Evolutionary conservation across 2,113 vertebrate species (phyloP), one percentile per base, ranked within the genome.

Genomic region (Arothron firmamentum): DNA sequence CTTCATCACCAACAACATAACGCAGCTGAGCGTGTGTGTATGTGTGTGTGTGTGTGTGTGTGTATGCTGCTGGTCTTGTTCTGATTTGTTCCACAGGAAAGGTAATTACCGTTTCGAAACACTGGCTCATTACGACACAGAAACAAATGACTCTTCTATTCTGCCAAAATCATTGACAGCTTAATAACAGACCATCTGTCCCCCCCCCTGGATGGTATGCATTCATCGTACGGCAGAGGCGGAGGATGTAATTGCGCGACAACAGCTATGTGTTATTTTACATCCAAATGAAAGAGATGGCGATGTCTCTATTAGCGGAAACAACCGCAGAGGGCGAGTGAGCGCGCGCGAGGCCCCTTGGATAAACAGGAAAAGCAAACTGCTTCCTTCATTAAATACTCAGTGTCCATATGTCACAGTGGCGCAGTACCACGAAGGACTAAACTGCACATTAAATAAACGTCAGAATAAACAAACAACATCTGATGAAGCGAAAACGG

Each of bases 21-120:
- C 4, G 11, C 34, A 10, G 34, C 34, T 1, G 34, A 38, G 25
- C 14, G 51, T 47, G 34, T 53, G 56, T 10, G 10, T n/a, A 12
- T 19, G 13, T 28, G 31, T 64, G 61, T 50, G 65, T 51, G n/a
- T 10, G 48, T 50, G 34, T 41, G 14, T 31, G n/a, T 2, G 1
- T 7, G 10, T 38, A 43, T 41, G 34, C 62, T 50, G 20, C 19
- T 14, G 45, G 14, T 52, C 25, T 56, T 75, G 61, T 69, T 75
- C 68, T 86, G 83, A 74, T 84, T 83, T 82, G 70, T 84, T 80
- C 84, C 48, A 17, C 28, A 13, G 56, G 80, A 76, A 78, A 82
- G 75, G 78, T 83, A 83, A 87, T 87, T 82, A 79, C 78, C 78
- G 78, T 83, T 88, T 78, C 45, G 52, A 85, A 82, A 83, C 78